Evolutionary conservation across 2,888 invertebrate species (phyloP).

Genomic region (Cerceris rybyensis): DNA sequence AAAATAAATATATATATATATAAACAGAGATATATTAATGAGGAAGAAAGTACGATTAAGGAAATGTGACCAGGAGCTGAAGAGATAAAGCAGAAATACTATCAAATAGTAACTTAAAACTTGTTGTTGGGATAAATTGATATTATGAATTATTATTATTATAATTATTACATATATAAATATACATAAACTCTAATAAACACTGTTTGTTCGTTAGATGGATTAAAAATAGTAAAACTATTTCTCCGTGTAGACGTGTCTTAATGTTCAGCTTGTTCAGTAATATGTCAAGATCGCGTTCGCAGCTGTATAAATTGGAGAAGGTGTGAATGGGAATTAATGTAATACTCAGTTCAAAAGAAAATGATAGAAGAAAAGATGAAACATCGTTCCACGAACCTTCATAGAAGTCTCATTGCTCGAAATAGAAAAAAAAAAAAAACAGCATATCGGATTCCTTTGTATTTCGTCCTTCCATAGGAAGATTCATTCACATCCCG

Average conservation of each 20-base stretch:
- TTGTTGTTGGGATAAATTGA: slow-evolving; percentile 78
- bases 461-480: background rate
- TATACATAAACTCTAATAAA: slow-evolving; percentile 78
- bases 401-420: background rate
- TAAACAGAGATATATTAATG: slow-evolving; percentile 72
- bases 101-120: slow-evolving; percentile 73
- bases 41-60: slow-evolving; percentile 69
- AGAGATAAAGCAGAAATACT: slow-evolving; percentile 61
- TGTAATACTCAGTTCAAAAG: background rate
- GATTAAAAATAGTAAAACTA: slow-evolving; percentile 70
- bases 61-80: slow-evolving; percentile 47
- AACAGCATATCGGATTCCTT: background rate
- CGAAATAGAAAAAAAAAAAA: background rate
- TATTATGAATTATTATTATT: slow-evolving; percentile 74
- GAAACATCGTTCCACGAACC: slow-evolving; percentile 10
- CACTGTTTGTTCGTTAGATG: slow-evolving; percentile 78
- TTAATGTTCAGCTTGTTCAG: slow-evolving; percentile 75
- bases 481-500: background rate
- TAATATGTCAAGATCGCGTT: slow-evolving; percentile 44
- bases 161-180: slow-evolving; percentile 68
- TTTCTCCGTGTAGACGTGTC: slow-evolving; percentile 78
- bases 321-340: background rate
- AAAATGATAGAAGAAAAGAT: background rate
- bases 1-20: slow-evolving; percentile 55
- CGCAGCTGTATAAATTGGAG: slow-evolving; percentile 21